Evolutionary conservation across 1,140 invertebrate species (phyloP).

Genomic region (Lasioglossum albipes): DNA sequence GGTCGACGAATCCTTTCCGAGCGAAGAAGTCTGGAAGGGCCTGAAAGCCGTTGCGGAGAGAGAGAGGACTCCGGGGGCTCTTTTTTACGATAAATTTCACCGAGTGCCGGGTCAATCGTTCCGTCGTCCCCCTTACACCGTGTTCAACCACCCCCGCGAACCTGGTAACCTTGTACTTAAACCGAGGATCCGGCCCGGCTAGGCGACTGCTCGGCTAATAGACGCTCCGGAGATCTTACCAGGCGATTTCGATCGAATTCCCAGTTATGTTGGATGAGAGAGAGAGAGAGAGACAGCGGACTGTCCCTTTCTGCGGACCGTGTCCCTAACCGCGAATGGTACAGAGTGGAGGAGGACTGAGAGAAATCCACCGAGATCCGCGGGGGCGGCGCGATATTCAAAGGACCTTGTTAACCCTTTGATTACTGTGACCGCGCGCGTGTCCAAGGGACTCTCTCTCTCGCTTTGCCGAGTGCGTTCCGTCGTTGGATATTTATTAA

Average conservation of each 20-base stretch:
- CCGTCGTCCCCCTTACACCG: conserved; percentile 23
- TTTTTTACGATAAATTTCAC: conserved; percentile 67
- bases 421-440: conserved; percentile 11
- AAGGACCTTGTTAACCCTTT: conserved; percentile 3
- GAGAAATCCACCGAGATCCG: too few species aligned
- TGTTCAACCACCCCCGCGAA: neutral
- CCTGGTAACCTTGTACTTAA: conserved; percentile 27
- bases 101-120: conserved; percentile 59
- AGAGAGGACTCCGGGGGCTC: conserved; percentile 56
- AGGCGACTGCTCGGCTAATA: neutral
- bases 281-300: neutral
- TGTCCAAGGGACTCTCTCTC: neutral
- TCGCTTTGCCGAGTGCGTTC: neutral
- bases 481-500: too few species aligned
- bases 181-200: neutral
- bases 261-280: neutral
- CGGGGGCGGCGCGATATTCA: neutral
- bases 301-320: neutral
- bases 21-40: conserved; percentile 49
- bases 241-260: neutral
- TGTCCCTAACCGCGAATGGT: neutral
- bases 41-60: conserved; percentile 40
- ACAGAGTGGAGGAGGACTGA: too few species aligned
- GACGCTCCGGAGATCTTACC: neutral
- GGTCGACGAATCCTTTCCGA: conserved; percentile 60